Evolutionary conservation across 1,140 invertebrate species (phyloP).

Genomic region (Drosophila gunungcola): DNA sequence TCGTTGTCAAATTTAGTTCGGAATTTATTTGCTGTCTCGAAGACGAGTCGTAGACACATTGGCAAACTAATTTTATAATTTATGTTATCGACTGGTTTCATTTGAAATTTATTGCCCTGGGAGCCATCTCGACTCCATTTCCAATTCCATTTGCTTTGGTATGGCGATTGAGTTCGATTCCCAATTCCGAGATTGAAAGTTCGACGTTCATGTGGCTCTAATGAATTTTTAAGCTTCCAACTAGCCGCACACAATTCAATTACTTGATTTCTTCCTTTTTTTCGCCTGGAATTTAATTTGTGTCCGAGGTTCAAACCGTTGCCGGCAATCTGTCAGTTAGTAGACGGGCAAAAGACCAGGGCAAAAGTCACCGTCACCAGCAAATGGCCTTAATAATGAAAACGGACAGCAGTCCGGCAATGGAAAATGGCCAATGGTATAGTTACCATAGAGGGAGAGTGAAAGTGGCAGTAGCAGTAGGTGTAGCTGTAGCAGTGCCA

Average conservation of each 20-base stretch:
- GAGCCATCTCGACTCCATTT: background rate
- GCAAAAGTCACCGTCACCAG: conserved; percentile 44
- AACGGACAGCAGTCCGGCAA: conserved; percentile 41
- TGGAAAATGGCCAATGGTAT: conserved; percentile 2
- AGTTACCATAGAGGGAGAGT: background rate
- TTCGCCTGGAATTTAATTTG: conserved; percentile 58
- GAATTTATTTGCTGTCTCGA: conserved; percentile 48
- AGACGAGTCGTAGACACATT: conserved; percentile 38
- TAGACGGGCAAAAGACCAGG: conserved; percentile 15
- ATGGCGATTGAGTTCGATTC: conserved; percentile 24
- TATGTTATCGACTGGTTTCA: conserved; percentile 60
- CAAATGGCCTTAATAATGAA: conserved; percentile 65
- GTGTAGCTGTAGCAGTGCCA: background rate
- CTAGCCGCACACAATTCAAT: conserved; percentile 60
- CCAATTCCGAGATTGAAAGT: conserved; percentile 24
- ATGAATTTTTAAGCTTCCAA: conserved; percentile 60
- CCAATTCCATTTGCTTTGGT: conserved; percentile 24
- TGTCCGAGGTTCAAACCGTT: conserved; percentile 46
- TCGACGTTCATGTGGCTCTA: conserved; percentile 42
- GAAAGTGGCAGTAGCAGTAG: conserved; percentile 25
- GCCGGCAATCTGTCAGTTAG: conserved; percentile 59
- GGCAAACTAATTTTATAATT: conserved; percentile 67
- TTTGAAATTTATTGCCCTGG: conserved; percentile 56
- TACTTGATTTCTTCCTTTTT: conserved; percentile 46
- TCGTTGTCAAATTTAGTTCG: conserved; percentile 26